phyloP scores from a whole-genome alignment of 1,140 invertebrate genomes.

The Pseudobourletiella spinata region DNA sequence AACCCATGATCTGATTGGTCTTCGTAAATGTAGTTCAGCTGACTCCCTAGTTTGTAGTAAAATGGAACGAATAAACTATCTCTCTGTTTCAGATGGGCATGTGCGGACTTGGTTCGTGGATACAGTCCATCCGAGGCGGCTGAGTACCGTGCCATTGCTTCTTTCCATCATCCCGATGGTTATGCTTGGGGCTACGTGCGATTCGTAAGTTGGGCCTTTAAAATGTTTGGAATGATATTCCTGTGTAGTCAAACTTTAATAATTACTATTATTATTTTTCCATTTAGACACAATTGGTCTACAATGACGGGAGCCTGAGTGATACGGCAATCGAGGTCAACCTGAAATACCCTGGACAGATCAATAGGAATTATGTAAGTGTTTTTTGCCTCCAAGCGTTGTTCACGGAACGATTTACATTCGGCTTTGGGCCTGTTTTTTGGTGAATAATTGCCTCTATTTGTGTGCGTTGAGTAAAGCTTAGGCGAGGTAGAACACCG shows the following conservation, averaged over 20 bases:
- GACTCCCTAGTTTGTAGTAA: no score
- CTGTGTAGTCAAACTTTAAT: slow-evolving; percentile 4
- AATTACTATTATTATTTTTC: background rate
- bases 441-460: no score
- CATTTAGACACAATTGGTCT: slow-evolving; percentile 67
- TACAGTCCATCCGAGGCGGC: slow-evolving; percentile 52
- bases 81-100: slow-evolving; percentile 82
- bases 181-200: slow-evolving; percentile 77
- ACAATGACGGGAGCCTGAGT: slow-evolving; percentile 73
- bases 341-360: slow-evolving; percentile 66
- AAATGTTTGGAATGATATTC: background rate
- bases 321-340: slow-evolving; percentile 85
- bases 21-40: no score
- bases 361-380: slow-evolving; percentile 5
- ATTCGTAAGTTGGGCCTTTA: slow-evolving; percentile 53
- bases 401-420: no score
- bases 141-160: slow-evolving; percentile 77
- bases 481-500: no score
- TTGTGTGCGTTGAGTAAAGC: no score
- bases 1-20: no score
- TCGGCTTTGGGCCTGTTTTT: no score
- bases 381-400: no score
- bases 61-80: no score
- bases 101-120: slow-evolving; percentile 71
- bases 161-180: slow-evolving; percentile 80